phyloP scores from a whole-genome alignment of 2,888 invertebrate genomes.

The Drosophila paramelanica region DNA sequence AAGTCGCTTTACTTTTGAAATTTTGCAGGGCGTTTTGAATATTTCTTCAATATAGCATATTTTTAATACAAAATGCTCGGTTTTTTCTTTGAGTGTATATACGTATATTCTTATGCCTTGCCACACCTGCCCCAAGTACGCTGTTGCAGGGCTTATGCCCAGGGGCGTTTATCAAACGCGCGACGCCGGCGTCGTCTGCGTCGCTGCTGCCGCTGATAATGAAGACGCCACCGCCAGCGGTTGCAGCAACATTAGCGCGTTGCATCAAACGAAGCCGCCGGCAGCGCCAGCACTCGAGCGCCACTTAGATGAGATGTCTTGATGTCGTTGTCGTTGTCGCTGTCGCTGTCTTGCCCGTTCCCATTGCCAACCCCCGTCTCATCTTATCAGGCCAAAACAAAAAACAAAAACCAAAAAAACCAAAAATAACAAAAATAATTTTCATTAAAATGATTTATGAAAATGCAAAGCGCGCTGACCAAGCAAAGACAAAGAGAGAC shows the following conservation, averaged over 20 bases:
- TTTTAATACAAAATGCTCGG: no score
- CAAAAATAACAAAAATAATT: conserved; percentile 49
- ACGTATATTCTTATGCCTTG: conserved; percentile 15
- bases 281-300: conserved; percentile 61
- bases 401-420: conserved; percentile 37
- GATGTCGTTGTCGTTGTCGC: conserved; percentile 53
- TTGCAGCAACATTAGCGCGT: conserved; percentile 35
- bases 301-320: conserved; percentile 79
- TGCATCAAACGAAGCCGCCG: conserved; percentile 72
- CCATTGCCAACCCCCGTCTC: conserved; percentile 10
- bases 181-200: conserved; percentile 45
- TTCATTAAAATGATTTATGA: conserved; percentile 80
- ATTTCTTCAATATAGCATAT: no score
- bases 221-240: conserved; percentile 74
- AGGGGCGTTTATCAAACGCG: conserved; percentile 43
- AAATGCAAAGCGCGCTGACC: conserved; percentile 76
- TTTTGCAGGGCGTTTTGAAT: no score
- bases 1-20: no score
- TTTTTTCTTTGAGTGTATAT: conserved; percentile 7
- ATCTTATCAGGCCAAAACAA: conserved; percentile 57
- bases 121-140: conserved; percentile 32
- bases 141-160: conserved; percentile 16
- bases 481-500: conserved; percentile 45
- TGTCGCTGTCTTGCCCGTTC: conserved; percentile 10
- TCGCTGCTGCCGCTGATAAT: conserved; percentile 71